Conservation (phyloP, 2,888 invertebrate genomes). For the Marronus borbonicus region DNA sequence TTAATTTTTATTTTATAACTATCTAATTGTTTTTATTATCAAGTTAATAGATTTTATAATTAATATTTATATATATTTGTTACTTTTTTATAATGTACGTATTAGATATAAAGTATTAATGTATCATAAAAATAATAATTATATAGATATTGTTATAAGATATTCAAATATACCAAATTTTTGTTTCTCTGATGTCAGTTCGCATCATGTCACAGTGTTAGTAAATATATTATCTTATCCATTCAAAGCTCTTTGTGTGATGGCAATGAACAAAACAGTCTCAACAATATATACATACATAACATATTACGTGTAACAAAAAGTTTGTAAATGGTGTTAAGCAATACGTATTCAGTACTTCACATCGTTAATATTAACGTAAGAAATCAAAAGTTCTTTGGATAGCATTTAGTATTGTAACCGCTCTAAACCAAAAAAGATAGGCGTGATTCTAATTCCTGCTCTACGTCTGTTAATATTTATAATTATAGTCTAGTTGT, state of each 20-base stretch:
- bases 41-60: conserved; percentile 22
- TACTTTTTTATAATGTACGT: conserved; percentile 34
- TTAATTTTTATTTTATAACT: conserved; percentile 27
- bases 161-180: not conserved
- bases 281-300: conserved; percentile 21
- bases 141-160: not conserved
- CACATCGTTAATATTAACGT: conserved; percentile 18
- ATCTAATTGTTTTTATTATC: conserved; percentile 14
- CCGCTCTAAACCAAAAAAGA: not conserved
- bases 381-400: conserved; percentile 34
- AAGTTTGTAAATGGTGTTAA: conserved; percentile 14
- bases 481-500: conserved; percentile 10
- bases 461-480: conserved; percentile 19
- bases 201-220: not conserved
- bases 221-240: not conserved
- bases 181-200: not conserved
- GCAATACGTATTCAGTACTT: conserved; percentile 18
- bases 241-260: conserved; percentile 9
- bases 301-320: not conserved
- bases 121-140: conserved; percentile 2
- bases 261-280: conserved; percentile 15
- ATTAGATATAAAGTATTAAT: conserved; percentile 23
- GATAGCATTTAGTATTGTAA: conserved; percentile 13
- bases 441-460: not conserved
- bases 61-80: conserved; percentile 39